Conservation (phyloP, 2,888 invertebrate species). For the Unio pictorum region DNA sequence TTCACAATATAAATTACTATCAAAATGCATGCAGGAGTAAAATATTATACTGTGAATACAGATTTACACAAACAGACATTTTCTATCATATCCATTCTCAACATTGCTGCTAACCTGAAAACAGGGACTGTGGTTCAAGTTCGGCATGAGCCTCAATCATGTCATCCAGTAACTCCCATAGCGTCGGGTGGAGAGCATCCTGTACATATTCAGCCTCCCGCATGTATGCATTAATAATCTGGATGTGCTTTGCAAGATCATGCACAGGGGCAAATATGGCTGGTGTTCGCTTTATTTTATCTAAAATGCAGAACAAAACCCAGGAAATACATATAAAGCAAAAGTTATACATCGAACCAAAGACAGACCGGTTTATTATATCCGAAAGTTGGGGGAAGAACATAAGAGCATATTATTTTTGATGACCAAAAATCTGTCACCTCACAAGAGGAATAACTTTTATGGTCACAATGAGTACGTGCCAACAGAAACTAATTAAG, state of each 20-base stretch:
- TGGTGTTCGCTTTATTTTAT: conserved; percentile 53
- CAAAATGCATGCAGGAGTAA: too few relatives aligned
- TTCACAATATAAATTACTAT: too few relatives aligned
- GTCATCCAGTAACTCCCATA: conserved; percentile 65
- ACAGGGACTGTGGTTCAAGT: conserved; percentile 60
- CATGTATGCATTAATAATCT: conserved; percentile 65
- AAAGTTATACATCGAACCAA: background rate
- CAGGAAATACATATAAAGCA: background rate
- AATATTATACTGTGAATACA: too few relatives aligned
- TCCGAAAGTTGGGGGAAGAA: too few relatives aligned
- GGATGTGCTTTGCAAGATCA: conserved; percentile 62
- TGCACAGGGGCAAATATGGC: conserved; percentile 67
- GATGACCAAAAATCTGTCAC: too few relatives aligned
- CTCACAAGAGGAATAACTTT: too few relatives aligned
- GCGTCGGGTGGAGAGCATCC: conserved; percentile 63
- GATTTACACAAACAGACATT: too few relatives aligned
- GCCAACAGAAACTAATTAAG: too few relatives aligned
- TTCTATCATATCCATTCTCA: background rate
- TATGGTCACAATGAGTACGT: too few relatives aligned
- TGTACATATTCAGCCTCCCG: conserved; percentile 63
- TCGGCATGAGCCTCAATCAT: conserved; percentile 59
- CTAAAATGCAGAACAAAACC: conserved; percentile 36
- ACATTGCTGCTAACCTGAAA: conserved; percentile 51
- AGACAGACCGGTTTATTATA: background rate
- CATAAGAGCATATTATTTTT: too few relatives aligned